Conservation (phyloP, 1,140 invertebrate species). For the Bombus haemorrhoidalis region DNA sequence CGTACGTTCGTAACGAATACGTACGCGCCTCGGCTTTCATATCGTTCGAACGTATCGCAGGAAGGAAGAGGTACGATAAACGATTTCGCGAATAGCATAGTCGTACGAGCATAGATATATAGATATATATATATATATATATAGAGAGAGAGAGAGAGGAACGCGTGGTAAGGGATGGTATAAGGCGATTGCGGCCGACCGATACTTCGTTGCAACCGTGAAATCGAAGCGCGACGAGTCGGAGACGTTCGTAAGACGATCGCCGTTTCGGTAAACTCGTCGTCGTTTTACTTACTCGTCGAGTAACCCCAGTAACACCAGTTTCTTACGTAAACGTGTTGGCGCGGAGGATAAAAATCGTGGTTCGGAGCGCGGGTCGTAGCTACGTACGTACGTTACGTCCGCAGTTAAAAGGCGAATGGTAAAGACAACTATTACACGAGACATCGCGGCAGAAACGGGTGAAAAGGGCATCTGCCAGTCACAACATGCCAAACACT, state of each 20-base stretch:
- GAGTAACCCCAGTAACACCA: too few species aligned
- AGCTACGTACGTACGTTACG: not conserved
- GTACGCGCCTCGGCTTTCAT: not conserved
- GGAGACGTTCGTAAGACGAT: too few species aligned
- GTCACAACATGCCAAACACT: constrained; percentile 54
- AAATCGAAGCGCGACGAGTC: too few species aligned
- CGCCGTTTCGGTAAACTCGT: not conserved
- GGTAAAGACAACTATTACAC: not conserved
- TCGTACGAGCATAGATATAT: not conserved
- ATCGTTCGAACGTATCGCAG: not conserved
- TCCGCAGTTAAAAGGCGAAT: not conserved
- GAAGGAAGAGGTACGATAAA: constrained; percentile 15
- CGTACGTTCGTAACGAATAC: too few species aligned
- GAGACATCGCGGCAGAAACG: not conserved
- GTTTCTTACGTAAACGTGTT: not conserved
- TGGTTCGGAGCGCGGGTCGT: too few species aligned
- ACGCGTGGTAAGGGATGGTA: not conserved
- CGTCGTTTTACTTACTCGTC: too few species aligned
- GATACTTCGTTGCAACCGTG: not conserved
- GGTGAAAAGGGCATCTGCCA: constrained; percentile 61
- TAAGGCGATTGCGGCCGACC: too few species aligned
- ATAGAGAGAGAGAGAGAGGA: too few species aligned
- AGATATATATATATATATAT: too few species aligned
- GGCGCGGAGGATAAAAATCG: not conserved
- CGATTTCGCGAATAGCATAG: not conserved